A percentile compares a stretch with the other conserved stretches of the same genome.
Conservation (phyloP, 2,888 invertebrate genomes). For the Ligdia adustata region DNA sequence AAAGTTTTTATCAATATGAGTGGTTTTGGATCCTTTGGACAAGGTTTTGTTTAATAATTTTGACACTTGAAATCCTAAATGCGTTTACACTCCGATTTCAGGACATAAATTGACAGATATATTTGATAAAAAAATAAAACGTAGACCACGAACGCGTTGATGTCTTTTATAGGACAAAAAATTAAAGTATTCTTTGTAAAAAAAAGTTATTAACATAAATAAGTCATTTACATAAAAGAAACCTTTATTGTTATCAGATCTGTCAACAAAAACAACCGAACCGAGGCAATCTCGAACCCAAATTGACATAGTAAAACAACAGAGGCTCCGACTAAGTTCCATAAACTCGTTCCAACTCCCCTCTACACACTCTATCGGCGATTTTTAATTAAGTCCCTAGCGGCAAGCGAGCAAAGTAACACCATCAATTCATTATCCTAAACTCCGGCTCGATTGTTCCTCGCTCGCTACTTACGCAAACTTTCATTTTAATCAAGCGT, state of each 20-base stretch:
- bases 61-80: too few species aligned
- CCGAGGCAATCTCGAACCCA: constrained; percentile 78
- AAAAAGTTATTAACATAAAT: not conserved
- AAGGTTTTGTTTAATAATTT: too few species aligned
- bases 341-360: constrained; percentile 81
- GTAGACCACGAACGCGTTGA: constrained; percentile 21
- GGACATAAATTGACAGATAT: not conserved
- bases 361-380: constrained; percentile 83
- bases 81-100: too few species aligned
- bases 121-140: not conserved
- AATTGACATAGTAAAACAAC: constrained; percentile 83
- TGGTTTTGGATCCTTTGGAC: too few species aligned
- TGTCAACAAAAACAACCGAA: constrained; percentile 15
- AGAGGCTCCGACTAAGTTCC: constrained; percentile 76
- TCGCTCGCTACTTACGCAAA: constrained; percentile 83
- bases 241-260: not conserved
- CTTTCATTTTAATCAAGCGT: constrained; percentile 85
- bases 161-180: constrained; percentile 22
- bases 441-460: constrained; percentile 83
- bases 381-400: constrained; percentile 84
- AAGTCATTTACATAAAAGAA: not conserved
- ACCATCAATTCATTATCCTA: constrained; percentile 85
- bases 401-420: constrained; percentile 80
- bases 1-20: too few species aligned
- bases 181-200: not conserved